Percentiles rank a stretch among this genome's conserved stretches.
These are phyloP conservation scores for Hermaeophaga mercurialis DNA, from an alignment of 2,888 invertebrate genomes.

Conservation along the genomic window DNA sequence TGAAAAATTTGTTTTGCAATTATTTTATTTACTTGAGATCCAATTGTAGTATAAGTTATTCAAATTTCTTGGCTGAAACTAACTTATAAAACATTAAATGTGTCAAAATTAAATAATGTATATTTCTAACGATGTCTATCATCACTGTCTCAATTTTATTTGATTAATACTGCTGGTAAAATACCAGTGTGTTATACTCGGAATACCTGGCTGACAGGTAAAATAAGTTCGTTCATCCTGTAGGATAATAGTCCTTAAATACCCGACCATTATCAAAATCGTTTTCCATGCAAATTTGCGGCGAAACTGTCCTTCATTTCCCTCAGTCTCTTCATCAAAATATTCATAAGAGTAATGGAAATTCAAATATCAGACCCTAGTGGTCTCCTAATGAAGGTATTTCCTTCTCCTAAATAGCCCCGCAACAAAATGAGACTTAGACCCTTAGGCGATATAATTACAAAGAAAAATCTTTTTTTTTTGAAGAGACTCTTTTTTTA, in stretches of 20 bases:
- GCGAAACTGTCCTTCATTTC: conserved; percentile 28
- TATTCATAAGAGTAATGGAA: conserved; percentile 35
- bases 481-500: no score
- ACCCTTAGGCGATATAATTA: conserved; percentile 11
- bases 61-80: no score
- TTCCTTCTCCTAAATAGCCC: conserved; percentile 20
- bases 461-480: conserved; percentile 11
- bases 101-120: no score
- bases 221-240: conserved; percentile 19
- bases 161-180: no score
- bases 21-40: no score
- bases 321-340: conserved; percentile 27
- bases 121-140: no score
- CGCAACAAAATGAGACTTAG: conserved; percentile 17
- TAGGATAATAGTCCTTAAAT: conserved; percentile 26
- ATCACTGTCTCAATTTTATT: no score
- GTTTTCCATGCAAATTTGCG: conserved; percentile 32
- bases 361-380: conserved; percentile 29
- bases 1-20: no score
- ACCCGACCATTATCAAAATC: conserved; percentile 26
- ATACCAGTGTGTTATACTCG: no score
- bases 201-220: conserved; percentile 11
- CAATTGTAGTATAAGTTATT: no score
- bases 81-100: no score
- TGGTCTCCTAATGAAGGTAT: conserved; percentile 30